Conservation (phyloP, 2,888 invertebrate genomes). For the Phrixothrix hirtus region DNA sequence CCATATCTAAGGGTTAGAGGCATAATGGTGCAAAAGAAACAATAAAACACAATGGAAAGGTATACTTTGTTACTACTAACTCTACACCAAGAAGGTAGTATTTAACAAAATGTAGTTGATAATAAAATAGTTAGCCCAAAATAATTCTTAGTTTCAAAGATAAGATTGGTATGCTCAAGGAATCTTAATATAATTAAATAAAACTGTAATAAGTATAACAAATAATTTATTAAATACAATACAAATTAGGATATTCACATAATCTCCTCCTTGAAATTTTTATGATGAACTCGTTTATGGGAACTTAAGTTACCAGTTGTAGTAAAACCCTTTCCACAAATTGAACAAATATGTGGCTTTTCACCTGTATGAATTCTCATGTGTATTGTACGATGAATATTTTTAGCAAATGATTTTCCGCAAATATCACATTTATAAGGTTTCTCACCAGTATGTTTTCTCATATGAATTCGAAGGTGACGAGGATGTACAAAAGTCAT, state of each 20-base stretch:
- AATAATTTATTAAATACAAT: neutral
- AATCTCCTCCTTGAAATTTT: slow-evolving; percentile 9
- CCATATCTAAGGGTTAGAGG: no score
- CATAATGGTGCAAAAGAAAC: no score
- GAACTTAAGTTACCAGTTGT: slow-evolving; percentile 42
- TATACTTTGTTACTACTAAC: no score
- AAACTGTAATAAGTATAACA: no score
- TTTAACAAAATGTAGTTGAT: no score
- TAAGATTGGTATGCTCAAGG: neutral
- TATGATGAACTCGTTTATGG: slow-evolving; percentile 40
- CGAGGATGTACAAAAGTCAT: slow-evolving; percentile 43
- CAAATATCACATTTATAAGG: slow-evolving; percentile 42
- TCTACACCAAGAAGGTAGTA: no score
- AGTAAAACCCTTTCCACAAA: slow-evolving; percentile 42
- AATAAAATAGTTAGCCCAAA: no score
- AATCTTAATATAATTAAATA: no score
- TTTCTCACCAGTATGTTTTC: slow-evolving; percentile 45
- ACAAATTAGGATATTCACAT: neutral
- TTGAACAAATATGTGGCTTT: slow-evolving; percentile 40
- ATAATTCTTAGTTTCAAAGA: neutral
- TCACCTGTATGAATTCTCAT: slow-evolving; percentile 43
- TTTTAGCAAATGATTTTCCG: slow-evolving; percentile 42
- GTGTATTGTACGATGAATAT: slow-evolving; percentile 43
- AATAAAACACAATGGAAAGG: no score
- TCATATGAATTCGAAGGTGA: slow-evolving; percentile 41